phyloP scores from a whole-genome alignment of 2,797 vertebrate genomes.

The Neoniphon sammara region DNA sequence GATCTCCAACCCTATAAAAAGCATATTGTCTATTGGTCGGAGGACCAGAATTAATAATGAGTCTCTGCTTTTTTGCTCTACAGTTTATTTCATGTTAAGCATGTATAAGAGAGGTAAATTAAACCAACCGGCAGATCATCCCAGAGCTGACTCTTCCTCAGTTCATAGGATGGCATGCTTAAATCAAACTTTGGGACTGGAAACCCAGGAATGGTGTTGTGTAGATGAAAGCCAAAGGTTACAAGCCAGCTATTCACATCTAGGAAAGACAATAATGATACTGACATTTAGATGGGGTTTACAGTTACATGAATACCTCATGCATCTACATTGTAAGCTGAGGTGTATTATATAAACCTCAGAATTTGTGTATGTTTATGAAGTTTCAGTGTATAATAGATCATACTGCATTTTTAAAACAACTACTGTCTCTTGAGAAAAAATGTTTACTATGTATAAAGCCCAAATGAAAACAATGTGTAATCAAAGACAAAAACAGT shows the following conservation, averaged over 20 bases:
- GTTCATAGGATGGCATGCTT: conserved; percentile 93
- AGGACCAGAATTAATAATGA: neutral
- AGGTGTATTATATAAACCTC: too few species aligned
- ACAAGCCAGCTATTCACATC: conserved; percentile 99
- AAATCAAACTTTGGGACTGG: conserved; percentile 94
- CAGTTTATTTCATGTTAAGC: conserved; percentile 6
- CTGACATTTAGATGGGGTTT: too few species aligned
- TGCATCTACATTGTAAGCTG: too few species aligned
- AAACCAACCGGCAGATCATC: conserved; percentile 93
- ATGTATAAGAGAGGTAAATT: conserved; percentile 16
- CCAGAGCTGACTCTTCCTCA: conserved; percentile 96
- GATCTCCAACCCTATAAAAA: conserved; percentile 14
- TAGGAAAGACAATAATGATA: conserved; percentile 66
- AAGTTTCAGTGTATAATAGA: too few species aligned
- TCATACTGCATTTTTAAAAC: too few species aligned
- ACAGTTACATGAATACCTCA: too few species aligned
- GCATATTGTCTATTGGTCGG: neutral
- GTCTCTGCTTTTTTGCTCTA: neutral
- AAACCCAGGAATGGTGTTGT: conserved; percentile 98
- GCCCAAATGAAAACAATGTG: neutral
- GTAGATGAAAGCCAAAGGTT: conserved; percentile 99
- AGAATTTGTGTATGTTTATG: too few species aligned
- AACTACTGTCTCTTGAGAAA: too few species aligned
- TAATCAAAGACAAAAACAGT: neutral
- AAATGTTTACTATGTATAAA: too few species aligned